Percentiles rank a stretch among this genome's conserved stretches.
Evolutionary conservation across 64 coral and sea anemone genomes (phyloP).

Genomic region (Montipora cactus): DNA sequence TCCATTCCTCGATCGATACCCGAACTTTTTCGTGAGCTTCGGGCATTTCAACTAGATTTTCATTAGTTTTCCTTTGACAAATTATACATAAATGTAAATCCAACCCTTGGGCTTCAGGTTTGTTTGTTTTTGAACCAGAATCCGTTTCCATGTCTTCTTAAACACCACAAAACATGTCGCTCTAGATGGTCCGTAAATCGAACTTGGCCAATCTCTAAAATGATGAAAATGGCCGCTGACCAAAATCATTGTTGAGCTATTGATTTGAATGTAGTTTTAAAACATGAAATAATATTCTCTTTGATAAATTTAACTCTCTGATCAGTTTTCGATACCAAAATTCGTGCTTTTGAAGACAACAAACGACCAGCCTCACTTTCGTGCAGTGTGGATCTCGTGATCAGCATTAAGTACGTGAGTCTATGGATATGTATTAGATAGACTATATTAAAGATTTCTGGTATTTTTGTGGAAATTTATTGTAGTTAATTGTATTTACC

Average conservation of each 20-base stretch:
- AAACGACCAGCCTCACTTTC: constrained; percentile 21
- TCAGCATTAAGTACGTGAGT: constrained; percentile 47
- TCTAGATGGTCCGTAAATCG: constrained; percentile 44
- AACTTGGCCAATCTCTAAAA: constrained; percentile 48
- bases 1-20: constrained; percentile 20
- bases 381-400: constrained; percentile 26
- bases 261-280: constrained; percentile 8
- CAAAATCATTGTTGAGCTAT: constrained; percentile 12
- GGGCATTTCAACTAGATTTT: constrained; percentile 35
- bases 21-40: constrained; percentile 17
- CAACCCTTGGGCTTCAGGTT: constrained; percentile 30
- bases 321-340: background rate
- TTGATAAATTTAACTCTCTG: constrained; percentile 6
- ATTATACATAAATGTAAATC: constrained; percentile 1
- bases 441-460: constrained; percentile 36
- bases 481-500: constrained; percentile 48
- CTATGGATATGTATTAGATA: constrained; percentile 57
- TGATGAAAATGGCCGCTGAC: constrained; percentile 47
- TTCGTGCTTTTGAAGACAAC: background rate
- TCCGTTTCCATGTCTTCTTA: no score
- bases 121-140: background rate
- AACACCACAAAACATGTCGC: no score
- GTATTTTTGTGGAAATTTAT: constrained; percentile 36
- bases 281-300: constrained; percentile 11
- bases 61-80: background rate